Conservation (phyloP, 2,888 invertebrate genomes). For the Mesorhabditis sp. region DNA sequence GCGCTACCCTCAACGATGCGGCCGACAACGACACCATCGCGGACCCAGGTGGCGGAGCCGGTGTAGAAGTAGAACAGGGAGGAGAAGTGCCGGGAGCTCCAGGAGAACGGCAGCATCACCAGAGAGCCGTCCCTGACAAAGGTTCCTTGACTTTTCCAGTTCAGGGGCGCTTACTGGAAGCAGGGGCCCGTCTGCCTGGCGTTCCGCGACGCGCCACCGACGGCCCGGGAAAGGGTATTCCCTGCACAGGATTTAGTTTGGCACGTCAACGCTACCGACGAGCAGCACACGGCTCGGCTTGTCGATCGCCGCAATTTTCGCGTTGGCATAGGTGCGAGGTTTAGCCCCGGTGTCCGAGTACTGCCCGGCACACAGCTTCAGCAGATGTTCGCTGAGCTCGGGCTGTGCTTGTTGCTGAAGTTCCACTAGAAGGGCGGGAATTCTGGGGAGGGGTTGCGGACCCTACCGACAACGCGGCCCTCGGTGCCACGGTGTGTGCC, state of each 20-base stretch:
- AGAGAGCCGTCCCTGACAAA: constrained; percentile 4
- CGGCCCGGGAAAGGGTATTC: too few species aligned
- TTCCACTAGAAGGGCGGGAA: background rate
- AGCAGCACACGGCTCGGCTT: too few species aligned
- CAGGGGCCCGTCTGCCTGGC: too few species aligned
- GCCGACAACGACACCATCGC: background rate
- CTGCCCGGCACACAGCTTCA: background rate
- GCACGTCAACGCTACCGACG: too few species aligned
- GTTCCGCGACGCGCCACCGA: too few species aligned
- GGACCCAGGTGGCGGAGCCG: background rate
- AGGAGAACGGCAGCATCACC: background rate
- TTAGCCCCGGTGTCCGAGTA: too few species aligned
- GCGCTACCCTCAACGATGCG: background rate
- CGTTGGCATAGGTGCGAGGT: too few species aligned
- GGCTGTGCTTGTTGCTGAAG: background rate
- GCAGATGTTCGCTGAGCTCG: constrained; percentile 1
- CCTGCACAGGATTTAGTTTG: too few species aligned
- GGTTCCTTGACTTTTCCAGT: too few species aligned
- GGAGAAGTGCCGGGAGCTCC: background rate
- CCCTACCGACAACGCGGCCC: background rate
- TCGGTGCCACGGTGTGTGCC: background rate
- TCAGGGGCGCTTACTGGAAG: too few species aligned
- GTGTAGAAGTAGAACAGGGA: background rate
- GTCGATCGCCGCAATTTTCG: too few species aligned
- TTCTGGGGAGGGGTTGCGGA: background rate